phyloP scores from a whole-genome alignment of 2,797 vertebrate genomes.

The Platyrinchus mystaceus region DNA sequence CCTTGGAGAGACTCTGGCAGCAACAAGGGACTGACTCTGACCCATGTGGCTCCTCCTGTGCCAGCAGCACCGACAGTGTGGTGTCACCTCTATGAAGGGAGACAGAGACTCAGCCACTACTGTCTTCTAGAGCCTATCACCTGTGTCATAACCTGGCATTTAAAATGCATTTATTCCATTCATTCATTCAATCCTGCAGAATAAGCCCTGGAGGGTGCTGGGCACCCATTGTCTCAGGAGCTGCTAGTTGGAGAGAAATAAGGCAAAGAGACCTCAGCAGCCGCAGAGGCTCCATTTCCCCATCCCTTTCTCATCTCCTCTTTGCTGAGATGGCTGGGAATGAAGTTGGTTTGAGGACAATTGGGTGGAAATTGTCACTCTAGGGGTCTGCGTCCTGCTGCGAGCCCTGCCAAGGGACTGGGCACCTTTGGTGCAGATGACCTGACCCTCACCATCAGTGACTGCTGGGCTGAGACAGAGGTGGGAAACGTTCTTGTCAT shows the following conservation, averaged over 20 bases:
- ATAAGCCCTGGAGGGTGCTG: not conserved
- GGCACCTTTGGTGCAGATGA: fast-evolving
- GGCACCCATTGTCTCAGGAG: not conserved
- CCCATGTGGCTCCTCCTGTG: not conserved
- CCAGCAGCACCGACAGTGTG: not conserved
- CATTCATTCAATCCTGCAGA: not conserved
- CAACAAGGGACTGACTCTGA: not conserved
- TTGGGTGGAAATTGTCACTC: not conserved
- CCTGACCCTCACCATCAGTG: not conserved
- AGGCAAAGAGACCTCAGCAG: not conserved
- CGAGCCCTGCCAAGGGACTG: not conserved
- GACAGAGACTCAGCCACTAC: not conserved
- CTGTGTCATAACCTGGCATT: not conserved
- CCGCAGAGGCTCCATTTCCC: not conserved
- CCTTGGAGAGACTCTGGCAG: not conserved
- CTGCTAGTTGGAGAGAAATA: not conserved
- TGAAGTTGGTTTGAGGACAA: not conserved
- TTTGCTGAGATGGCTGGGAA: not conserved
- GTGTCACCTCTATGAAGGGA: not conserved
- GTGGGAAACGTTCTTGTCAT: not conserved
- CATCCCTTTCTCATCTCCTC: not conserved
- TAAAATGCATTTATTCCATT: not conserved
- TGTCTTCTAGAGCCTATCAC: not conserved
- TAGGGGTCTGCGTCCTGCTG: not conserved
- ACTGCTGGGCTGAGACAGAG: fast-evolving